Evolutionary conservation across 2,113 vertebrate species (phyloP).

Genomic region (Seriola rivoliana): DNA sequence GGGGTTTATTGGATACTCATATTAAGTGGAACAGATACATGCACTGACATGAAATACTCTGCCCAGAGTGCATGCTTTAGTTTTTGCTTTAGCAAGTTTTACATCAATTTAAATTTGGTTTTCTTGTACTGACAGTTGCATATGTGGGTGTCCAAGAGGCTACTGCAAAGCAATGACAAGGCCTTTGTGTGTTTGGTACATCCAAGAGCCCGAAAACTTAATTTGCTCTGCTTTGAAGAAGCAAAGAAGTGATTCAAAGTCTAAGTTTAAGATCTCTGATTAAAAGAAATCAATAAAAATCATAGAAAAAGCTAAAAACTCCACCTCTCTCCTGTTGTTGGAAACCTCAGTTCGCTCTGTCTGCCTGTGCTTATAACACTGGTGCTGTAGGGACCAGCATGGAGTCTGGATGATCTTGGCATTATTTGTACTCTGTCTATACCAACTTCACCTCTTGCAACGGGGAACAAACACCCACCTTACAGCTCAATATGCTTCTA

Average conservation of each 20-base stretch:
- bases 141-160: background rate
- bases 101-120: background rate
- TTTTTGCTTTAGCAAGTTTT: background rate
- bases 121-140: background rate
- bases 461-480: slow-evolving; percentile 51
- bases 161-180: background rate
- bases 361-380: slow-evolving; percentile 43
- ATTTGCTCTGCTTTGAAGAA: too few species aligned
- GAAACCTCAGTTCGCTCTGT: slow-evolving; percentile 32
- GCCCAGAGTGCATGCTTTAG: background rate
- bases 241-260: background rate
- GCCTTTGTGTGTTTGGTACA: background rate
- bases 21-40: background rate
- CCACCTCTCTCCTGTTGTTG: background rate
- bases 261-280: background rate
- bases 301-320: background rate
- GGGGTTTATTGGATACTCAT: slow-evolving; percentile 13
- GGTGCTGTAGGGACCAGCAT: slow-evolving; percentile 51
- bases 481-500: slow-evolving; percentile 48
- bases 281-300: background rate
- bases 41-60: background rate
- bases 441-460: slow-evolving; percentile 36
- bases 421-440: slow-evolving; percentile 59
- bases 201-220: too few species aligned
- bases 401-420: slow-evolving; percentile 42